A percentile compares a stretch with the other conserved stretches of the same genome.
Evolutionary conservation across 2,888 invertebrate species (phyloP).

Genomic region (Pollenia angustigena): DNA sequence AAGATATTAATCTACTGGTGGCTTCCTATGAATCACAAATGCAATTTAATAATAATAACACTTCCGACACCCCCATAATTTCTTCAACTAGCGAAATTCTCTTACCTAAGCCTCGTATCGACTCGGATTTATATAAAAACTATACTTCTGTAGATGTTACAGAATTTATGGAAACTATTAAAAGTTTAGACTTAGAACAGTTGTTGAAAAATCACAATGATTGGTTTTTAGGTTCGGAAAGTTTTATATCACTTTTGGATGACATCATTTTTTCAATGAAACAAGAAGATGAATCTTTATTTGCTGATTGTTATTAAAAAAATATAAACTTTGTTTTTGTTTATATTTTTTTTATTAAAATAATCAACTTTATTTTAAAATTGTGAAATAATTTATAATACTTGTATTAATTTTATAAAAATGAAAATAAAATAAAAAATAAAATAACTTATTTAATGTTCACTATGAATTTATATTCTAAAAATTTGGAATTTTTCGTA

Average conservation of each 20-base stretch:
- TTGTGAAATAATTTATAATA: neutral
- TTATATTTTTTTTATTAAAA: neutral
- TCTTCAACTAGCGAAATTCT: neutral
- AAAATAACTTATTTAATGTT: too few relatives aligned
- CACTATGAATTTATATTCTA: too few relatives aligned
- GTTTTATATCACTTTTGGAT: conserved; percentile 89
- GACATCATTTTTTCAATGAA: conserved; percentile 86
- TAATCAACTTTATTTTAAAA: neutral
- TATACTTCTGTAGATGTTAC: conserved; percentile 85
- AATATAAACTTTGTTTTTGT: too few relatives aligned
- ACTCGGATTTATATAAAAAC: conserved; percentile 79
- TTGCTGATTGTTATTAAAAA: conserved; percentile 80
- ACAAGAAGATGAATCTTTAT: conserved; percentile 76
- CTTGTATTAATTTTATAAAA: too few relatives aligned
- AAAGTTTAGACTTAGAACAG: conserved; percentile 86
- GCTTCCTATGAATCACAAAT: conserved; percentile 86
- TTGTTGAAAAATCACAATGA: conserved; percentile 87
- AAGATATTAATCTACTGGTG: conserved; percentile 79
- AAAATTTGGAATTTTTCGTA: too few relatives aligned
- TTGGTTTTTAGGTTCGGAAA: conserved; percentile 89
- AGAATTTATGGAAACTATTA: conserved; percentile 87
- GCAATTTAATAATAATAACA: conserved; percentile 75
- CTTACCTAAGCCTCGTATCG: conserved; percentile 69
- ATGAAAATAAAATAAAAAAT: too few relatives aligned
- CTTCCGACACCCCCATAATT: neutral